These are phyloP conservation scores for Xiphophorus couchianus DNA, from an alignment of 2,113 vertebrate genomes.

Conservation along the genomic window DNA sequence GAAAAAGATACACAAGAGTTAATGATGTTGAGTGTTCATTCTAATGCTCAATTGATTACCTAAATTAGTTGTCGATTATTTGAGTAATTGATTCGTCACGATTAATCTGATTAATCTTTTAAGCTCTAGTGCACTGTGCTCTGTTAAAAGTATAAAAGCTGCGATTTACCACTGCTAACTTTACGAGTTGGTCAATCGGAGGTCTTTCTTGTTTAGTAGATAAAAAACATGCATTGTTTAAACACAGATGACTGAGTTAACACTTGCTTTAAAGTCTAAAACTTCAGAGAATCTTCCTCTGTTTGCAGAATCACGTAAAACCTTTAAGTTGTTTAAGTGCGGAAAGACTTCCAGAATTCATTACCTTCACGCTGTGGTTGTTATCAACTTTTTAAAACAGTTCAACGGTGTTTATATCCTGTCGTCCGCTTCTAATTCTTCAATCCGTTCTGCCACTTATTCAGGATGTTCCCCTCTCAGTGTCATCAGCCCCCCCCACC, in stretches of 20 bases:
- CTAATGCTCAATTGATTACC: no score
- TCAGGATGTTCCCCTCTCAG: conserved; percentile 7
- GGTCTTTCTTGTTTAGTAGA: not conserved
- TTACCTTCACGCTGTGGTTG: not conserved
- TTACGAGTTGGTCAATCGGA: not conserved
- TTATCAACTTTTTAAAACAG: not conserved
- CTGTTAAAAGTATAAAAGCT: no score
- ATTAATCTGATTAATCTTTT: no score
- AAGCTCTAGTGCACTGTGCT: no score
- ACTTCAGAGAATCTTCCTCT: no score
- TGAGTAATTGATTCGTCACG: no score
- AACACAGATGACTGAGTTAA: not conserved
- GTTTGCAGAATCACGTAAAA: not conserved
- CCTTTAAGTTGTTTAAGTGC: not conserved
- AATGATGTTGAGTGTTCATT: no score
- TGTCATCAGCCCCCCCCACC: conserved; percentile 19
- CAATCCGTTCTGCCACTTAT: conserved; percentile 7
- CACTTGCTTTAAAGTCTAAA: no score
- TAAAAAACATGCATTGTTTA: not conserved
- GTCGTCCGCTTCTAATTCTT: not conserved
- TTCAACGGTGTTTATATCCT: no score
- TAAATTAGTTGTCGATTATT: no score
- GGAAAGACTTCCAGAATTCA: not conserved
- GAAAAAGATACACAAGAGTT: no score
- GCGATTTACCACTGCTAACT: not conserved